Conservation (phyloP, 2,888 invertebrate species). For the Andrena fulva region DNA sequence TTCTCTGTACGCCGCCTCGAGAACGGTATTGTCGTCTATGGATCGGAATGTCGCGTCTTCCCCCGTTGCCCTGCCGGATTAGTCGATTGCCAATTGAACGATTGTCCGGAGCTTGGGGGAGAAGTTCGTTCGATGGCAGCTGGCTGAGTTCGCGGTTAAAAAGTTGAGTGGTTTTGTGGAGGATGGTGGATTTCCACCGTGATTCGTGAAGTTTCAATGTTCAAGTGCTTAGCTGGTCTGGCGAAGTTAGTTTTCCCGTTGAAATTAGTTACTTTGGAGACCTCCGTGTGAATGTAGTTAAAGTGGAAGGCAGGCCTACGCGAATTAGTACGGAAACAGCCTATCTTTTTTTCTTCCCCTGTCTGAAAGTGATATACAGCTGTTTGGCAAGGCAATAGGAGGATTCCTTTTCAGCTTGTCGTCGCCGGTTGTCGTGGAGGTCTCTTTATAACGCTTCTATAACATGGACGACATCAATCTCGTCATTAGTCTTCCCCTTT, state of each 20-base stretch:
- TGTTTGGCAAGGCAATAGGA: constrained; percentile 58
- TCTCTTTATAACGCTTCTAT: constrained; percentile 67
- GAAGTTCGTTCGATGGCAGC: too few relatives aligned
- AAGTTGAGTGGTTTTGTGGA: too few relatives aligned
- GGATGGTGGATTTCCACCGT: not conserved
- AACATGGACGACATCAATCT: constrained; percentile 70
- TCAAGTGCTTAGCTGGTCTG: too few relatives aligned
- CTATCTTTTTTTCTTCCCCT: constrained; percentile 13
- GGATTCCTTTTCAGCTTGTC: constrained; percentile 65
- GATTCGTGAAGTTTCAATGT: not conserved
- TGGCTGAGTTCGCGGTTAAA: too few relatives aligned
- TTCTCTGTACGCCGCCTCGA: constrained; percentile 16
- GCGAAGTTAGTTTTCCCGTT: too few relatives aligned
- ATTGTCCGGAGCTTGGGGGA: not conserved
- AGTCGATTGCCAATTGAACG: not conserved
- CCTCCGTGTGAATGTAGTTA: not conserved
- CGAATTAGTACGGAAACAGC: not conserved
- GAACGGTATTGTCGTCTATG: constrained; percentile 7
- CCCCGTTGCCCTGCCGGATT: not conserved
- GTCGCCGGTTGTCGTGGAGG: constrained; percentile 64
- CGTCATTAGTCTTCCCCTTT: constrained; percentile 75
- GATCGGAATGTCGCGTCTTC: constrained; percentile 37
- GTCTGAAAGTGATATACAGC: constrained; percentile 49
- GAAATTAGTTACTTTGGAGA: too few relatives aligned
- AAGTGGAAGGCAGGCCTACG: not conserved